Percentiles rank a stretch among this genome's conserved stretches.
phyloP scores from a whole-genome alignment of 2,888 invertebrate species.

The Metallyticus violacea region DNA sequence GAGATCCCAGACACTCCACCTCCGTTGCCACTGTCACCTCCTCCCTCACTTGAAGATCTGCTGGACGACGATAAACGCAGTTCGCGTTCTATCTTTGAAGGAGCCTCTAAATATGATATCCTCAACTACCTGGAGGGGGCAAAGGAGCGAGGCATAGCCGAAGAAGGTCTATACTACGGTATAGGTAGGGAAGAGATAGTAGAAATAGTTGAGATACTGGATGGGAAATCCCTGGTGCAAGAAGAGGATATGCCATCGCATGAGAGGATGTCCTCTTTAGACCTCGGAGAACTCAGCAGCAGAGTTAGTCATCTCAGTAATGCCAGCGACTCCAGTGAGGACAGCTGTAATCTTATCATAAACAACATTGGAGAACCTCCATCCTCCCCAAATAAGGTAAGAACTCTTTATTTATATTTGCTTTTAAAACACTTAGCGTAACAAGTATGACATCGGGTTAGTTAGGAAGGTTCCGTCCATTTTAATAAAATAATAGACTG shows the following conservation, averaged over 20 bases:
- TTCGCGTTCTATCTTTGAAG: constrained; percentile 55
- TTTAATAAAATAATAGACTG: too few species aligned
- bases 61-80: constrained; percentile 10
- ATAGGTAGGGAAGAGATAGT: constrained; percentile 22
- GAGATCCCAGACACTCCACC: constrained; percentile 58
- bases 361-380: constrained; percentile 60
- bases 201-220: constrained; percentile 27
- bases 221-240: constrained; percentile 6
- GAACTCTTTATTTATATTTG: too few species aligned
- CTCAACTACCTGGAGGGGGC: constrained; percentile 86
- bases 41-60: constrained; percentile 59
- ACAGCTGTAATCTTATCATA: constrained; percentile 66
- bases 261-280: constrained; percentile 44
- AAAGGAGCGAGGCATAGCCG: constrained; percentile 69
- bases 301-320: constrained; percentile 75
- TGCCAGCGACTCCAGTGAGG: constrained; percentile 83
- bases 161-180: constrained; percentile 61
- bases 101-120: constrained; percentile 85
- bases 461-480: too few species aligned
- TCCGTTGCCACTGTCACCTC: constrained; percentile 75
- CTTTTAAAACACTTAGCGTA: too few species aligned
- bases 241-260: constrained; percentile 26
- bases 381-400: constrained; percentile 38
- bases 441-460: too few species aligned
- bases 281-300: constrained; percentile 57